Evolutionary conservation across 2,113 vertebrate species (phyloP).

Genomic region (Heptranchias perlo): DNA sequence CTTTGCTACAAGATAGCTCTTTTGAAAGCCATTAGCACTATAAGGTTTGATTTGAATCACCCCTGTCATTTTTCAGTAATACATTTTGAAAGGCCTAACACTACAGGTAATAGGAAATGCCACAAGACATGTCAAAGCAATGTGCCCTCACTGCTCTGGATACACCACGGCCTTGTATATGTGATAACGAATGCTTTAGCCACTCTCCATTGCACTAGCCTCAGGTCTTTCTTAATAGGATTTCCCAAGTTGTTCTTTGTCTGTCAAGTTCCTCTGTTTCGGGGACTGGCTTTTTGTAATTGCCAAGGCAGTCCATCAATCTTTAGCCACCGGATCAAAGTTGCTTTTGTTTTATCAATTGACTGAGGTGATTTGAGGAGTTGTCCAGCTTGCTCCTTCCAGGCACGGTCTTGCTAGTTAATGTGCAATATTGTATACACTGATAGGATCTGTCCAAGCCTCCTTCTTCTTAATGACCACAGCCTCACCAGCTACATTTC

Average conservation of each 20-base stretch:
- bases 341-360: not conserved
- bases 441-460: not conserved
- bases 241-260: conserved; percentile 20
- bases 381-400: not conserved
- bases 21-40: not conserved
- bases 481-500: not conserved
- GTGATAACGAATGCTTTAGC: not conserved
- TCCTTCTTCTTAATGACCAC: too few species aligned
- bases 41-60: not conserved
- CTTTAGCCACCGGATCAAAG: not conserved
- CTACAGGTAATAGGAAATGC: conserved; percentile 4
- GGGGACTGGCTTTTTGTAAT: conserved; percentile 24
- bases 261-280: not conserved
- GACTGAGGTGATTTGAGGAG: not conserved
- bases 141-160: not conserved
- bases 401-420: too few species aligned
- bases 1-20: not conserved
- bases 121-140: not conserved
- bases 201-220: not conserved
- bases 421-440: not conserved
- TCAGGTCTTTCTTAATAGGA: conserved; percentile 32
- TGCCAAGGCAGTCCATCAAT: conserved; percentile 12
- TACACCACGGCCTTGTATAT: not conserved
- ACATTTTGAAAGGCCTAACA: not conserved
- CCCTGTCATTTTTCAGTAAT: not conserved